Base-by-base conservation (phyloP, 2,113 vertebrate species). In the Lagopus leucura region DNA sequence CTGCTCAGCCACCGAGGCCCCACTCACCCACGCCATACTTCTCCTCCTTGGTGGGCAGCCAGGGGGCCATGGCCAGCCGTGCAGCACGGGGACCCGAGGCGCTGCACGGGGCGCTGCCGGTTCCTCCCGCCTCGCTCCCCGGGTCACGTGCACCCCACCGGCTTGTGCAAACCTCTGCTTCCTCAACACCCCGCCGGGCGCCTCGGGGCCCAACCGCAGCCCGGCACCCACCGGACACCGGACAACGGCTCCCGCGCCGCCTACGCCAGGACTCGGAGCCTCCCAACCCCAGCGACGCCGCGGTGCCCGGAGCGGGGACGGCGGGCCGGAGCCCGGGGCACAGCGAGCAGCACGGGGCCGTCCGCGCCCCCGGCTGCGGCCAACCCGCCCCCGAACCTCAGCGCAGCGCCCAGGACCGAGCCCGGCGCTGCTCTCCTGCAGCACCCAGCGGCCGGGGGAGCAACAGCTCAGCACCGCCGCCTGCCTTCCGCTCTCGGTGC, bases 1-100 rank as follows among this genome's bases (percentile, higher is more conserved):
- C 63, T 2, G 0, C 11, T 25, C 66, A 42, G 69, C 24, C n/a
- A 52, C 2, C 0, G 10, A 25, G 24, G 13, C 48, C 6, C 17
- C 82, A 94, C 96, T 94, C 82, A 97, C 96, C 96, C 54, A 97
- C 95, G 0, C 96, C 96, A 7, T 71, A 89, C 24, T 97, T 96
- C 81, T 93, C 88, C 81, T 93, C 88, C 94, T 90, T 96, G 89
- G 87, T 93, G 82, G 94, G 94, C 70, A 91, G 50, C 96, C 96
- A 97, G 1, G 91, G 95, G 12, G 89, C 89, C 96, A 97, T 97
- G 78, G 81, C 72, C 2, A 6, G 84, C 75, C 0, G 11, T 1
- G 43, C 34, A 9, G 45, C 19, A 7, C 0, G 6, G 60, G 45
- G 43, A 60, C 47, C 58, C 11, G 0, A 54, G 20, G 30, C 3